These are phyloP conservation scores for Cephus pygmeus DNA, from an alignment of 2,888 invertebrate species.

Conservation along the genomic window DNA sequence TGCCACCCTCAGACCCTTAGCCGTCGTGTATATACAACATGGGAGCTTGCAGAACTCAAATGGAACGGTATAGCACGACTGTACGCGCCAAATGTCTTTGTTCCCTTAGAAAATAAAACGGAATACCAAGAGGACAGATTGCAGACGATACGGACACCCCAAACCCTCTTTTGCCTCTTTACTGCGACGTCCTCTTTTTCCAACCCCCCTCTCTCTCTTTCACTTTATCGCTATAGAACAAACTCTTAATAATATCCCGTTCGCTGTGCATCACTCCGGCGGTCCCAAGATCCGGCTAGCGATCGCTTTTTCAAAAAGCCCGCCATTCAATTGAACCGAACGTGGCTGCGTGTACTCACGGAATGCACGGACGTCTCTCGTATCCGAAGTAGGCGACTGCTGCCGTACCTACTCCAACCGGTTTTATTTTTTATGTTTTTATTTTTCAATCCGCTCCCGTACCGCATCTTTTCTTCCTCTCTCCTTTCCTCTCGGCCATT, in stretches of 20 bases:
- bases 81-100: conserved; percentile 44
- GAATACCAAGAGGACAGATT: conserved; percentile 39
- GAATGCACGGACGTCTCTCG: not conserved
- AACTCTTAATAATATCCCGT: not conserved
- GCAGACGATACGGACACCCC: conserved; percentile 30
- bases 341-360: not conserved
- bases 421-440: not conserved
- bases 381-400: not conserved
- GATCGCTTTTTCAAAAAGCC: not conserved
- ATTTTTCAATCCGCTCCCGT: not conserved
- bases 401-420: not conserved
- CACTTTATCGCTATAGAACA: not conserved
- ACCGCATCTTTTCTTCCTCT: not conserved
- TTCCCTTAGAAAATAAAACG: conserved; percentile 27
- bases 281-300: not conserved
- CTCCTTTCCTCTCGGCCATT: not conserved
- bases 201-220: conserved; percentile 4
- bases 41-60: conserved; percentile 16
- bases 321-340: not conserved
- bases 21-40: not conserved
- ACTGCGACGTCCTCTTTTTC: not conserved
- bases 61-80: conserved; percentile 31
- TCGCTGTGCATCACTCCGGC: not conserved
- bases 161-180: not conserved
- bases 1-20: not conserved